Evolutionary conservation across 2,113 vertebrate genomes (phyloP).

Genomic region (Panthera uncia): DNA sequence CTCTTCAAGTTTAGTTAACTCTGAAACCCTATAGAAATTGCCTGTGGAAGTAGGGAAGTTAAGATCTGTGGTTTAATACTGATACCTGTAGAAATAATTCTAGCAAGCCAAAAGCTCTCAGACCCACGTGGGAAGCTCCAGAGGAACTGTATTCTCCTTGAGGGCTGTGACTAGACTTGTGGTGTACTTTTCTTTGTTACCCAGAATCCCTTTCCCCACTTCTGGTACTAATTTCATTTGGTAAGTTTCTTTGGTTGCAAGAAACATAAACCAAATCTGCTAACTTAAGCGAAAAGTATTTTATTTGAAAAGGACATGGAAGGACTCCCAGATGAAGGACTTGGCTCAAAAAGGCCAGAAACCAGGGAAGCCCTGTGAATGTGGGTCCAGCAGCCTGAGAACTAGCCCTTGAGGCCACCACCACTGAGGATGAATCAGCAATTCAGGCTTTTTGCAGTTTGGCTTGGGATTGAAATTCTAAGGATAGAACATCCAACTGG

Average conservation of each 20-base stretch:
- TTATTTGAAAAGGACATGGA: neutral
- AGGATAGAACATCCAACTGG: neutral
- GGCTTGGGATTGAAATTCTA: neutral
- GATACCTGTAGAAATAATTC: neutral
- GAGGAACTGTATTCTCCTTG: neutral
- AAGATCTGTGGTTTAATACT: neutral
- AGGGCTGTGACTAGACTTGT: neutral
- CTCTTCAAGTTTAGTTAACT: neutral
- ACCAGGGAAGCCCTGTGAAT: neutral
- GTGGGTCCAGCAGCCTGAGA: neutral
- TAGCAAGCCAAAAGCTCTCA: neutral
- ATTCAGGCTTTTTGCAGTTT: neutral
- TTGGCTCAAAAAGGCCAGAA: neutral
- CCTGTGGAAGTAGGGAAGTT: neutral
- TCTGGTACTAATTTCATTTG: neutral
- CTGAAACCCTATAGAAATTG: conserved; percentile 30
- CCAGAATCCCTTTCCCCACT: neutral
- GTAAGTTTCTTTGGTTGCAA: neutral
- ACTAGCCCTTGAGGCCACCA: neutral
- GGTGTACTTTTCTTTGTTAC: neutral
- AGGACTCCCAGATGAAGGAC: neutral
- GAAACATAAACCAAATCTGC: neutral
- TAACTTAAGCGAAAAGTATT: neutral
- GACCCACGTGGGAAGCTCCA: neutral
- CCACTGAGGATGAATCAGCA: neutral